phyloP scores from a whole-genome alignment of 2,113 vertebrate genomes.

The Abramis brama region DNA sequence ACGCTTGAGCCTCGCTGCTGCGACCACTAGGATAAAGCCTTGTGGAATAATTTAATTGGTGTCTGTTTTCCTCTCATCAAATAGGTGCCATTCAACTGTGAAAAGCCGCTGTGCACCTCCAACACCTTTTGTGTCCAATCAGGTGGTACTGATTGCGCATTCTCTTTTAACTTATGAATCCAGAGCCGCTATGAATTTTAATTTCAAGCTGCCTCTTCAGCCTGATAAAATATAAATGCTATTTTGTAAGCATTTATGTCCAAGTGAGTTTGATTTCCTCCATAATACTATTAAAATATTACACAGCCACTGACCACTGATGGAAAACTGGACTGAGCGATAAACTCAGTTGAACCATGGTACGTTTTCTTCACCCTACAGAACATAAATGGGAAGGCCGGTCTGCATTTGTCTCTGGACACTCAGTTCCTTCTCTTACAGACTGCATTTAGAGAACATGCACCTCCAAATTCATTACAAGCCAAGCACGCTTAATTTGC shows the following conservation, averaged over 20 bases:
- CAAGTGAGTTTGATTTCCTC: conserved; percentile 47
- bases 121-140: conserved; percentile 63
- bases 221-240: conserved; percentile 68
- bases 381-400: neutral
- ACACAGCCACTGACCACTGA: conserved; percentile 1
- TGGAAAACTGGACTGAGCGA: neutral
- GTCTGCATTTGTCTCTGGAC: conserved; percentile 16
- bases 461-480: conserved; percentile 91
- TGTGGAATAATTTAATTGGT: conserved; percentile 78
- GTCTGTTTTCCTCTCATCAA: conserved; percentile 71
- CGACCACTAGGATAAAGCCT: conserved; percentile 72
- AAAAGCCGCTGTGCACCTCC: conserved; percentile 58
- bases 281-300: conserved; percentile 22
- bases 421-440: conserved; percentile 29
- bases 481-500: conserved; percentile 89
- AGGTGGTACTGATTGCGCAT: conserved; percentile 57
- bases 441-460: conserved; percentile 57
- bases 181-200: conserved; percentile 61
- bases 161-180: conserved; percentile 66
- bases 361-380: neutral
- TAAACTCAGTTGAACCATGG: neutral
- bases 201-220: conserved; percentile 58
- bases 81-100: conserved; percentile 65
- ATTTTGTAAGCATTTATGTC: conserved; percentile 63
- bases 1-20: conserved; percentile 58